A percentile compares a stretch with the other conserved stretches of the same genome.
Conservation (phyloP, 2,797 vertebrate genomes). For the Poeciliopsis turneri region DNA sequence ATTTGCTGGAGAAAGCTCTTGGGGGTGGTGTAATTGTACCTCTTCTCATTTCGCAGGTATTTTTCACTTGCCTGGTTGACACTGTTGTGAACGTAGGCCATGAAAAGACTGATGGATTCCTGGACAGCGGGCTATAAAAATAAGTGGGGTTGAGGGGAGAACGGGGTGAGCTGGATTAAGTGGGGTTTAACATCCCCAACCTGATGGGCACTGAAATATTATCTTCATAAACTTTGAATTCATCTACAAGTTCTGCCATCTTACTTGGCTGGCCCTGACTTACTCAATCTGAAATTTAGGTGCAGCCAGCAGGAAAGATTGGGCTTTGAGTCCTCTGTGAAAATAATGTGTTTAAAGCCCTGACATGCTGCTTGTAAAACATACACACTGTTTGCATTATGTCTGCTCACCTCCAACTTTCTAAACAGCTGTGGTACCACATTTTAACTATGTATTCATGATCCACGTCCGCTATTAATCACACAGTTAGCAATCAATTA, state of each 20-base stretch:
- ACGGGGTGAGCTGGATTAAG: conserved; percentile 78
- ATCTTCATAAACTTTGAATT: conserved; percentile 89
- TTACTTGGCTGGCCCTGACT: conserved; percentile 79
- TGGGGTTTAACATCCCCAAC: conserved; percentile 81
- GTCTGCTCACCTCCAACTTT: conserved; percentile 86
- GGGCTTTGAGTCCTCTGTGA: conserved; percentile 79
- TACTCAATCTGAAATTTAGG: conserved; percentile 87
- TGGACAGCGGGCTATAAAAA: conserved; percentile 84
- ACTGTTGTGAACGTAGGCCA: conserved; percentile 85
- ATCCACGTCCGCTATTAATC: conserved; percentile 89
- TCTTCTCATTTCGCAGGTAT: conserved; percentile 83
- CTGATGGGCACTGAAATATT: conserved; percentile 85
- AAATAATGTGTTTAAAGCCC: conserved; percentile 78
- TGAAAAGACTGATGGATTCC: conserved; percentile 88
- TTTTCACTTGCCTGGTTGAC: conserved; percentile 85
- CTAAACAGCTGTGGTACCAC: conserved; percentile 79
- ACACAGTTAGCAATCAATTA: conserved; percentile 93
- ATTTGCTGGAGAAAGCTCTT: conserved; percentile 90
- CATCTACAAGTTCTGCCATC: conserved; percentile 84
- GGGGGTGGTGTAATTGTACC: conserved; percentile 84
- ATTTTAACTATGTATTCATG: conserved; percentile 90
- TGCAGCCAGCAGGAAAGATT: conserved; percentile 80
- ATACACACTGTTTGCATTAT: conserved; percentile 77
- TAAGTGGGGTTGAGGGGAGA: conserved; percentile 62
- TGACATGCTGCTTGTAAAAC: conserved; percentile 73